Base-by-base conservation (phyloP, 2,888 invertebrate genomes). In the Biston betularia region DNA sequence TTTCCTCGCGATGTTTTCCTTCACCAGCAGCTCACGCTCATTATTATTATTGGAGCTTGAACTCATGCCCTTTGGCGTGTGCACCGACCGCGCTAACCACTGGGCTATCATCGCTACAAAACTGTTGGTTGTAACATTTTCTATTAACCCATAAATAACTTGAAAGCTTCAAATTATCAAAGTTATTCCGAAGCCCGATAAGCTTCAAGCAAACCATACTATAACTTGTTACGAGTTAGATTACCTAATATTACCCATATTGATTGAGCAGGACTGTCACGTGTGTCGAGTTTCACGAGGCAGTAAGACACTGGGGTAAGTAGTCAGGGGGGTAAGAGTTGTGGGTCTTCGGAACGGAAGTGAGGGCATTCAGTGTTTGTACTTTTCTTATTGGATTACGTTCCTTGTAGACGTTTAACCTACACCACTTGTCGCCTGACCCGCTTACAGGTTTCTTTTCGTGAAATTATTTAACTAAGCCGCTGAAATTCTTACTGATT, bases 351-450 rank as follows among this genome's bases (percentile, higher is more conserved):
- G 70, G 79, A 77, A 71, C 88, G 92, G 91, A 92, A 92, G 91
- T 89, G 86, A 85, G 89, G 89, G 86, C 88, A 88, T 82, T 86
- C 88, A 84, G 81, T 92, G 90, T 93, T 93, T 93, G 91, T 93
- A 90, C 87, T 89, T 93, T 82, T 93, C 90, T 92, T 92, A 93
- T 87, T 84, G 90, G 93, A 92, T 93, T 93, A 93, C 70, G 77
- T 83, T 79, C 78, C 71, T 63, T 79, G 75, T 78, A 84, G 87
- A 86, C 89, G 85, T 89, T 93, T 93, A 92, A 92, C 93, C 92
- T 89, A 86, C 82, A 84, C 84, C 86, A 88, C 90, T 90, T 88
- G 84, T 80, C 78, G 69, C 61, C 77, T 92, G 91, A 90, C 89
- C 89, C 82, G 90, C 87, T 93, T 88, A 87, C 77, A 85, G 92